Base-by-base conservation (phyloP, 2,797 vertebrate species). In the Tragopan temminckii region DNA sequence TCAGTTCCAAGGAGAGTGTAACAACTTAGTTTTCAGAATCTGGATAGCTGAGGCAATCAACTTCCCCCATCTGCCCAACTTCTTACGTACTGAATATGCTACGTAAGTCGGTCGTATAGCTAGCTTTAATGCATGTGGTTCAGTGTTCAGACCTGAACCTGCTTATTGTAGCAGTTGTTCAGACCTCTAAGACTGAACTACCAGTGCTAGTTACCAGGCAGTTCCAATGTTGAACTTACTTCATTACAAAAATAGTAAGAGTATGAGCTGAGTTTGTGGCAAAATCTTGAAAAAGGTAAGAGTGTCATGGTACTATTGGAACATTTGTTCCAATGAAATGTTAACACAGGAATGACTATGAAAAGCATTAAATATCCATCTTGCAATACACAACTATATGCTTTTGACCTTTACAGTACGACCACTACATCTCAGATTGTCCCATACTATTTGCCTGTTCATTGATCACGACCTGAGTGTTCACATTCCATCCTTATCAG, bases 401-500 rank as follows among this genome's bases (percentile, higher is more conserved):
- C 50, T 52, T 71, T 94, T 91, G 82, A 90, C 82, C 59, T 72
- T 80, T 76, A 33, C 18, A 31, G 23, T 19, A 17, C 0, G 2
- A 77, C 86, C 77, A 46, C 42, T 27, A 16, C 50, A 61, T 57
- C 53, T 90, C 70, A 69, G 58, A 40, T 50, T 88, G 93, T 86
- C 70, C 70, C 42, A 42, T 68, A 45, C 29, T 89, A 53, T 83
- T 95, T 88, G 7, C 31, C 17, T 69, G n/a, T 61, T 55, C 83
- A 42, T 52, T 52, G 57, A 57, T 63, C 82, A 58, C 53, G 90
- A 91, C 50, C 61, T 45, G 45, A 18, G 48, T 71, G 85, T 83
- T 89, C 61, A 48, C 40, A 57, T 91, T 92, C 71, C 33, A 45
- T 53, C 53, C 76, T 88, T 83, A 76, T 62, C 45, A 93, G 33